phyloP scores from a whole-genome alignment of 2,888 invertebrate genomes.

The Epinotia demarniana region DNA sequence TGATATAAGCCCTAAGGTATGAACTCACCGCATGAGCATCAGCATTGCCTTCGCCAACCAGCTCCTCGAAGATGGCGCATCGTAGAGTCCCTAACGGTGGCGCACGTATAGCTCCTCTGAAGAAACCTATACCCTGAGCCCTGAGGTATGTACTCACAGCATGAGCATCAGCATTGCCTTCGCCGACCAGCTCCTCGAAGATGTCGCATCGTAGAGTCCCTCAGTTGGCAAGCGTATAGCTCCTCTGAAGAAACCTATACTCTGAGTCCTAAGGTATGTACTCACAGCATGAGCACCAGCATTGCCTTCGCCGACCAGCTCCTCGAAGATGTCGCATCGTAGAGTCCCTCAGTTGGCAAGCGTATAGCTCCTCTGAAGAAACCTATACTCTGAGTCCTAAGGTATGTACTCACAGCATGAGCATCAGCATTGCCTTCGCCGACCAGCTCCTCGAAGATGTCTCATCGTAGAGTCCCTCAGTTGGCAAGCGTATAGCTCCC shows the following conservation, averaged over 20 bases:
- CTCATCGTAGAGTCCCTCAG: too few species aligned
- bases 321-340: slow-evolving; percentile 90
- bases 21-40: slow-evolving; percentile 93
- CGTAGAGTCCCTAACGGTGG: too few species aligned
- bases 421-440: slow-evolving; percentile 93
- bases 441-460: slow-evolving; percentile 90
- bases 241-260: too few species aligned
- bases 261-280: slow-evolving; percentile 30
- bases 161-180: slow-evolving; percentile 95
- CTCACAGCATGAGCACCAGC: slow-evolving; percentile 95
- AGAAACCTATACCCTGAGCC: too few species aligned
- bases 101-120: too few species aligned
- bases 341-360: too few species aligned
- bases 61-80: slow-evolving; percentile 88
- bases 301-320: slow-evolving; percentile 90
- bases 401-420: slow-evolving; percentile 88
- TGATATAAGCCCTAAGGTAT: too few species aligned
- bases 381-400: too few species aligned
- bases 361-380: too few species aligned
- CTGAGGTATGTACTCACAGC: slow-evolving; percentile 84
- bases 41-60: slow-evolving; percentile 91
- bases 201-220: too few species aligned
- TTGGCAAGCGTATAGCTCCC: too few species aligned
- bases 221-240: too few species aligned
- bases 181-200: slow-evolving; percentile 90